Evolutionary conservation across 2,113 vertebrate species (phyloP), one percentile per base, ranked within the genome.

Genomic region (Ramphastos sulfuratus): DNA sequence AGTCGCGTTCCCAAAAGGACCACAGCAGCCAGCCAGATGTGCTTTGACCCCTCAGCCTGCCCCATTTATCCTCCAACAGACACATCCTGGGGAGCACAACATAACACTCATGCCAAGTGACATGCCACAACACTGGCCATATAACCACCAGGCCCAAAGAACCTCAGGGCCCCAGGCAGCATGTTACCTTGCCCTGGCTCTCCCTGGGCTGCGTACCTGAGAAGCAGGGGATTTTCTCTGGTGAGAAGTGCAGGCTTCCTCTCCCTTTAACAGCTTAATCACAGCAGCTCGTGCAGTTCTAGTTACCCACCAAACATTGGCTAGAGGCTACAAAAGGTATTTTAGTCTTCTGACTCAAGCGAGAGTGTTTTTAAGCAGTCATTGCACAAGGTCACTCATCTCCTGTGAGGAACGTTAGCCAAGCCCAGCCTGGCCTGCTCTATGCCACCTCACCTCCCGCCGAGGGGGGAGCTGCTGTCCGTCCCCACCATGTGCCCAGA

Each of bases 171-270:
- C 13, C 35, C 6, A 1, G 76, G 64, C 80, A 89, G 59, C 4
- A 4, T 0, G 0, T 35, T 31, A 61, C 79, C 3, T 3, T 50
- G 82, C 76, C 78, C 82, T 42, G 71, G 64, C 63, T 65, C 80
- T 85, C 92, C 78, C 78, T 79, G 93, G 87, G 63, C 77, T 23
- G 9, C 92, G n/a, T 96, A 96, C 90, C 96, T 92, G 95, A 95
- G 93, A 95, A 97, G 89, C 85, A 17, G 87, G 83, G 92, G 73
- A 50, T 87, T 94, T 84, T 48, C 64, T 92, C 93, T 80, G 71
- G 44, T 59, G 69, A 93, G 92, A 90, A 82, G 89, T 86, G 91
- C 89, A 83, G 87, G 82, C 74, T 89, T 11, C 9, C 84, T 94
- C 91, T 95, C 75, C 84, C 89, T 93, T 93, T 69, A 71, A 75